Base-by-base conservation (phyloP, 1,140 invertebrate species). In the Neuroterus valhalla region DNA sequence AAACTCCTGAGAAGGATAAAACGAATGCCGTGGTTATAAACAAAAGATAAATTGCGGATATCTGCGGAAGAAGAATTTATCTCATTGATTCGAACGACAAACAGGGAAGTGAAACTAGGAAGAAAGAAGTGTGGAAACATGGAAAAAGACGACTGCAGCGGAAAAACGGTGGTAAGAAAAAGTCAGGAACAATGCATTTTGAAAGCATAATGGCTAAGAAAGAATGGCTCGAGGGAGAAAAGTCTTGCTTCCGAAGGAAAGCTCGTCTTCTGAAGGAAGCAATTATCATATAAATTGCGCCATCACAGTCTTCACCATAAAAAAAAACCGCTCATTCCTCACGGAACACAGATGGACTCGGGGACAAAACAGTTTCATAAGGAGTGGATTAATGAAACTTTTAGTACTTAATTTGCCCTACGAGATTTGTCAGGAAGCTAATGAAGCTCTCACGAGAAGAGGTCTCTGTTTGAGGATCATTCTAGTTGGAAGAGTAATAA, bases 211-310 rank as follows among this genome's bases (percentile, higher is more conserved):
- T 62, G 55, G 55, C 55, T 62, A 23, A 38, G 23, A 62, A 62
- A 62, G 55, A 62, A 62, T 62, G 55, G 23, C 55, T 62, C 26
- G 55, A 31, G 11, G 26, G 31, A 62, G 55, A 62, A 62, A 62
- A 62, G 55, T 62, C 55, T 23, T 62, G 55, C 23, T 11, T 31
- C 55, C 55, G 55, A 62, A 62, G 55, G 55, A 62, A 62, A 62
- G 55, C 55, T 62, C 55, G 55, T 62, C 55, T 62, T 62, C 31
- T 21, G 55, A 62, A 62, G 55, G 31, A 62, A 62, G 23, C 55
- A 62, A 62, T 62, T 62, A 62, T 62, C 55, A 62, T 62, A 62
- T 62, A 62, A 62, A 62, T 62, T 62, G 55, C 26, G 31, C 55
- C 26, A 62, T 62, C 55, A 62, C 55, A 31, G 23, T 38, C 21